Base-by-base conservation (phyloP, 1,140 invertebrate species). In the Nixonia krombeini region DNA sequence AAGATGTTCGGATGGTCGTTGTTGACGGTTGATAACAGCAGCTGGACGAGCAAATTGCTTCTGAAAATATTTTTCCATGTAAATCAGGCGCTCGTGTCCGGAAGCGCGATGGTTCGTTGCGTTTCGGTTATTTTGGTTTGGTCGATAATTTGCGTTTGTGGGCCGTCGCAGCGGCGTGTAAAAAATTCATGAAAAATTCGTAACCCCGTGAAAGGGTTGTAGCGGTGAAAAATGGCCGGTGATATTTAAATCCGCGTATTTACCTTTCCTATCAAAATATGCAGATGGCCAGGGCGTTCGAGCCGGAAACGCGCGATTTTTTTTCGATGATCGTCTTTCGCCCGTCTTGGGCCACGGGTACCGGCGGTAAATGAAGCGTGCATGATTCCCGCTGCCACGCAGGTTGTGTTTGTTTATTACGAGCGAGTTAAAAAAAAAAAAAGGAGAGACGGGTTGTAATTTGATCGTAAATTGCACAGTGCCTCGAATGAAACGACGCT, bases 401-500 rank as follows among this genome's bases (percentile, higher is more conserved):
- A 40, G 59, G 59, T 58, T 51, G 56, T 70, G 67, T 70, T 70
- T 70, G 67, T 70, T 70, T 70, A 70, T 70, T 70, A 61, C 67
- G 55, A 55, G 67, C 55, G 57, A 65, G n/a, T n/a, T n/a, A n/a
- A n/a, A n/a, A n/a, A n/a, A n/a, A n/a, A 64, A 56, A 65, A 64
- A 65, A 67, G 49, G 40, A 51, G 65, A 57, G 61, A 64, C 61
- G 67, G 63, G 65, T 70, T 65, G 67, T 70, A 70, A 70, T 70
- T 70, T 70, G 67, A 70, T 70, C 67, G 67, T 70, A 70, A 76
- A 76, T 74, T 74, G 72, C 67, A 72, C 63, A 57, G 70, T 73
- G 71, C 62, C 68, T 64, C 61, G 67, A 70, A 70, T 70, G 66
- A 70, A 70, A 46, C 67, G 67, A 61, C 59, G 67, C 15, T 40